phyloP scores from a whole-genome alignment of 2,113 vertebrate species.

The Girardinichthys multiradiatus region DNA sequence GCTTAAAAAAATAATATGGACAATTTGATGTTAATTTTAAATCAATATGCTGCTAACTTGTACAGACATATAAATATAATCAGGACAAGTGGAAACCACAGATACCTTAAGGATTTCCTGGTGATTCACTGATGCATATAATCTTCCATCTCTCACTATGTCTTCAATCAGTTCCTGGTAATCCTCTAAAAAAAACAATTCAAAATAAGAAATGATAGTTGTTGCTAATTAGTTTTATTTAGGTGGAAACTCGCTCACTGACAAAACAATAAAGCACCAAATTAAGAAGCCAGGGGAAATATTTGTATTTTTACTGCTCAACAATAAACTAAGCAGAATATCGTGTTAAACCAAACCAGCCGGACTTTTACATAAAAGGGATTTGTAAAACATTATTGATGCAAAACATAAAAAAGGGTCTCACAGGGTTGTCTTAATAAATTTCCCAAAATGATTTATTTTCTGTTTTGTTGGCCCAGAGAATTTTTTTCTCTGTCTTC shows the following conservation, averaged over 20 bases:
- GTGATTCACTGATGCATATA: constrained; percentile 98
- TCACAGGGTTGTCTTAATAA: background rate
- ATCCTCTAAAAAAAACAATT: constrained; percentile 85
- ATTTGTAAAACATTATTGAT: background rate
- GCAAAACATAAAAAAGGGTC: background rate
- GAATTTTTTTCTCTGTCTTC: background rate
- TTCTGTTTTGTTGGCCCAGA: no score
- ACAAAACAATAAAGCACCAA: no score
- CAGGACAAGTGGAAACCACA: background rate
- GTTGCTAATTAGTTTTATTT: no score
- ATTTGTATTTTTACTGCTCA: background rate
- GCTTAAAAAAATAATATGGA: background rate
- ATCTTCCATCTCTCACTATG: constrained; percentile 95
- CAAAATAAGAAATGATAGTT: background rate
- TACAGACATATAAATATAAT: background rate
- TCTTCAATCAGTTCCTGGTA: constrained; percentile 99
- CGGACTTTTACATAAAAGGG: background rate
- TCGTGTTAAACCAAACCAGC: background rate
- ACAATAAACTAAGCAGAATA: background rate
- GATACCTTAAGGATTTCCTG: constrained; percentile 97
- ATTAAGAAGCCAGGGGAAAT: no score
- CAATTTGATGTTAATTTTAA: background rate
- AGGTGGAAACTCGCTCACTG: no score
- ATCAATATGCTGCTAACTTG: background rate
- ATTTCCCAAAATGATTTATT: no score